Conservation (phyloP, 1,140 invertebrate genomes). For the Druon quercuslanigerum region DNA sequence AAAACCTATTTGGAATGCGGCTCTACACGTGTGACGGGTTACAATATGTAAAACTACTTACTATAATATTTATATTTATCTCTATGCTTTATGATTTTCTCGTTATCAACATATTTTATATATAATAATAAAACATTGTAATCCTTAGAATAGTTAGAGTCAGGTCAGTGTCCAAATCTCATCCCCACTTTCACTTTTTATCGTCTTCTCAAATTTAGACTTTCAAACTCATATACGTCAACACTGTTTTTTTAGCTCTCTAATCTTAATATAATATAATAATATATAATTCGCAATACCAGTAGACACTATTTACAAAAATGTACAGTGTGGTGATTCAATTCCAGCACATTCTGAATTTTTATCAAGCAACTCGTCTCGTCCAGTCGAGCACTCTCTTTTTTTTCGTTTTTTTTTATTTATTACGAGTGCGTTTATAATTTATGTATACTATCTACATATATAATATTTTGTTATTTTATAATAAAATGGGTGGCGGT, state of each 20-base stretch:
- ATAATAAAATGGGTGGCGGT: neutral
- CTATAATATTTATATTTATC: constrained; percentile 69
- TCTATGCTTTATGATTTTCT: constrained; percentile 56
- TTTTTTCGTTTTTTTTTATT: neutral
- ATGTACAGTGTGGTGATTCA: constrained; percentile 45
- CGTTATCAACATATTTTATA: constrained; percentile 50
- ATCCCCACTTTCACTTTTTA: constrained; percentile 48
- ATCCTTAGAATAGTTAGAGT: constrained; percentile 46
- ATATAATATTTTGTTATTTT: constrained; percentile 10
- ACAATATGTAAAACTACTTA: constrained; percentile 75
- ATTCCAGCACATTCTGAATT: constrained; percentile 35
- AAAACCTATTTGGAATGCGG: constrained; percentile 74
- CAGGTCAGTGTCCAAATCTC: constrained; percentile 45
- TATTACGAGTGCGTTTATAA: constrained; percentile 14
- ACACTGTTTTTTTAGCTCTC: constrained; percentile 12
- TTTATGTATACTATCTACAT: constrained; percentile 21
- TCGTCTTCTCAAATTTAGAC: constrained; percentile 39
- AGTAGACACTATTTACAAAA: constrained; percentile 41
- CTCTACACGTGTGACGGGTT: constrained; percentile 71
- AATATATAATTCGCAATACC: constrained; percentile 39
- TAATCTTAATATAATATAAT: constrained; percentile 37
- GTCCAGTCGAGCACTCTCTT: neutral
- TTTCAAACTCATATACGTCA: constrained; percentile 34
- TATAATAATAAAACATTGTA: constrained; percentile 47
- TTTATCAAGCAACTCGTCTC: neutral